phyloP scores from a whole-genome alignment of 2,113 vertebrate species.

The Aepyceros melampus region DNA sequence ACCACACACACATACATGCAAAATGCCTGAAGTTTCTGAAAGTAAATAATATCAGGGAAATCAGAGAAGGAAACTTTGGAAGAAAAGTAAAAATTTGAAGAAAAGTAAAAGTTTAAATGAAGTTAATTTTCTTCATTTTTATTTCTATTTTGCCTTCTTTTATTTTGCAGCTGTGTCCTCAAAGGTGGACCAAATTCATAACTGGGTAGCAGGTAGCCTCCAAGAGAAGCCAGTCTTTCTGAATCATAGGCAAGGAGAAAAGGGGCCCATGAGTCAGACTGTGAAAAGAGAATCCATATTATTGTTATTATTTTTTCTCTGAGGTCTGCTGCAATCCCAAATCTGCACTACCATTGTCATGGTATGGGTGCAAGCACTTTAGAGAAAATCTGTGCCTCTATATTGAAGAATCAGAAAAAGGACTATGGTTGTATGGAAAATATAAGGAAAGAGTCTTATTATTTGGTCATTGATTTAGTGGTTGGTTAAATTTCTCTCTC shows the following conservation, averaged over 20 bases:
- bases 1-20: not conserved
- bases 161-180: not conserved
- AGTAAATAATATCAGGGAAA: not conserved
- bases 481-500: not conserved
- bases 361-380: not conserved
- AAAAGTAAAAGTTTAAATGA: not conserved
- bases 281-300: not conserved
- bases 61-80: not conserved
- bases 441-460: not conserved
- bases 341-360: not conserved
- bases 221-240: not conserved
- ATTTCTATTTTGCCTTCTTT: not conserved
- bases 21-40: not conserved
- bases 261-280: not conserved
- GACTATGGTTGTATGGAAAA: not conserved
- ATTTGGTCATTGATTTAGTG: not conserved
- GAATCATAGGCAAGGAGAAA: not conserved
- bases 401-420: not conserved
- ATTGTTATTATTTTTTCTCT: not conserved
- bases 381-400: not conserved
- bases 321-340: not conserved
- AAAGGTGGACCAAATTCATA: not conserved
- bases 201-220: not conserved
- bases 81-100: not conserved
- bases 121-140: not conserved